These are phyloP conservation scores for Nylanderia fulva DNA, from an alignment of 1,140 invertebrate genomes.

Conservation along the genomic window DNA sequence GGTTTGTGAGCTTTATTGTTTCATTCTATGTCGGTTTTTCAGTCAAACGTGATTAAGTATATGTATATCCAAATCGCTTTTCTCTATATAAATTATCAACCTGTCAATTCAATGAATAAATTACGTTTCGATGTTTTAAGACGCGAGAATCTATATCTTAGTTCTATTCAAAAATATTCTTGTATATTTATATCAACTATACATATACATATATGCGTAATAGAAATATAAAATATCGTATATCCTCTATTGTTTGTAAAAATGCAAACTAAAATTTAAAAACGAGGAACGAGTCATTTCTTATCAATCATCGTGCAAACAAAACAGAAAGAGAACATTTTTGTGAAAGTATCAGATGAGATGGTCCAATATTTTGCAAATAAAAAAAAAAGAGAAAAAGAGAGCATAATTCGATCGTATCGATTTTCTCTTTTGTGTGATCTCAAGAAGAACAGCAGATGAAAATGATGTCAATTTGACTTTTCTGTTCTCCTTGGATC, in stretches of 20 bases:
- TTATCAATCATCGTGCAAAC: neutral
- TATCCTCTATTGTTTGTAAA: neutral
- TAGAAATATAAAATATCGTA: neutral
- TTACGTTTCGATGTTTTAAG: slow-evolving; percentile 11
- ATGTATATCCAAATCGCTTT: slow-evolving; percentile 13
- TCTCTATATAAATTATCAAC: slow-evolving; percentile 3
- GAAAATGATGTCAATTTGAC: no score
- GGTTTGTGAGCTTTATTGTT: neutral
- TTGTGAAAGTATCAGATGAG: neutral
- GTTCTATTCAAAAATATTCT: slow-evolving; percentile 33
- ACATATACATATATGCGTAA: slow-evolving; percentile 28
- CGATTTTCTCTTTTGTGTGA: neutral
- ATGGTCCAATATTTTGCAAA: neutral
- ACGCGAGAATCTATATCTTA: slow-evolving; percentile 6
- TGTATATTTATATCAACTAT: slow-evolving; percentile 77
- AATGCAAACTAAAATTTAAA: neutral
- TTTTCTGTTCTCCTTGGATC: no score
- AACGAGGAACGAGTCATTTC: neutral
- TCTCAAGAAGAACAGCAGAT: no score
- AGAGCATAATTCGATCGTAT: neutral
- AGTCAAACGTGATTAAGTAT: neutral
- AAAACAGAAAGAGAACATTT: slow-evolving; percentile 5
- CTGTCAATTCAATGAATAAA: slow-evolving; percentile 22
- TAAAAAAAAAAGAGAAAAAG: neutral
- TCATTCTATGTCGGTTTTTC: slow-evolving; percentile 3